Evolutionary conservation across 2,888 invertebrate genomes (phyloP), one percentile per base, ranked within the genome.

Genomic region (Tipula confusa): DNA sequence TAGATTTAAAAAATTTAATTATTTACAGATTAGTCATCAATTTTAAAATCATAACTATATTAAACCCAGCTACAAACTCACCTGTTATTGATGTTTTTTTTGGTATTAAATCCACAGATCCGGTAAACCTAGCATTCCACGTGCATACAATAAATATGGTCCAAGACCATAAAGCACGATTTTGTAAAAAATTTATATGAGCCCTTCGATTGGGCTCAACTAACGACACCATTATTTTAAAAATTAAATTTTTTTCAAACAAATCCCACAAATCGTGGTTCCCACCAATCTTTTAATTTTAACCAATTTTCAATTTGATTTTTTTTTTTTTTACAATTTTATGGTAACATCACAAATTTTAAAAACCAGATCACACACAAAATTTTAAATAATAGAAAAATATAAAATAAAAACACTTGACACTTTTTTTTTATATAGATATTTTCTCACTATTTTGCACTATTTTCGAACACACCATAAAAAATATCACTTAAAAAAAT

Each of bases 261-360:
- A n/a, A n/a, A n/a, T n/a, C n/a, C n/a, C n/a, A n/a, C n/a, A n/a
- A n/a, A n/a, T n/a, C n/a, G n/a, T n/a, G n/a, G n/a, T n/a, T n/a
- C n/a, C 11, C 64, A 64, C 1, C 38, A 43, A 64, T 9, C 64
- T 18, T 31, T 4, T 13, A 13, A 38, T 13, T 13, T 9, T 9
- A n/a, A 24, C 48, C 48, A 48, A 64, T 13, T 38, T 38, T 13
- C 13, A 7, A 31, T 13, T 64, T 64, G n/a, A 24, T 64, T 64
- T 24, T 64, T 43, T 18, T 24, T 24, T 43, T 43, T 9, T 9
- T 36, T 36, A 43, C n/a, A 64, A 64, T 64, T 64, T 43, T 64
- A 64, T 64, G 64, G 64, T 64, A 64, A 64, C 64, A 64, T 64
- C 24, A 64, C 64, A 64, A n/a, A 64, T n/a, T n/a, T n/a, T n/a